phyloP scores from a whole-genome alignment of 2,888 invertebrate species.

The Drepanosiphum platanoidis region DNA sequence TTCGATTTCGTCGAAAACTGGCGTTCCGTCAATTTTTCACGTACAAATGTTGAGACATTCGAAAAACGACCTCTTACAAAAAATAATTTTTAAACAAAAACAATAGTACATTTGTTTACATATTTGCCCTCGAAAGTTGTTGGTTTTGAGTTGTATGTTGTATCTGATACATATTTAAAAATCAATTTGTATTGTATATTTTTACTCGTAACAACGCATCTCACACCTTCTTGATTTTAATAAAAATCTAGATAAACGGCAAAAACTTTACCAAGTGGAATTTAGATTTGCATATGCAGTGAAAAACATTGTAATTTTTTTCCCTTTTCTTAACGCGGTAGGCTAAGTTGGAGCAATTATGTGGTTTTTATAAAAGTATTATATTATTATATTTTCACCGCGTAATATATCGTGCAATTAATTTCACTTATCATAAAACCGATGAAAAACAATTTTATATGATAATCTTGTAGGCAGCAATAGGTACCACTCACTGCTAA shows the following conservation, averaged over 20 bases:
- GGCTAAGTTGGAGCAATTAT: not conserved
- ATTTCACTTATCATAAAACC: slow-evolving; percentile 32
- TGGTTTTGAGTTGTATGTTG: too few species aligned
- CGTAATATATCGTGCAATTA: slow-evolving; percentile 26
- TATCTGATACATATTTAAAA: too few species aligned
- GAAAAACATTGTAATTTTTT: not conserved
- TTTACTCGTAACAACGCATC: not conserved
- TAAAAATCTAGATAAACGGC: not conserved
- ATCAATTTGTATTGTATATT: too few species aligned
- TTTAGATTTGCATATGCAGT: not conserved
- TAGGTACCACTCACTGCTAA: too few species aligned
- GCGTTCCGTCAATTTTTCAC: too few species aligned
- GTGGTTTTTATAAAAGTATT: not conserved
- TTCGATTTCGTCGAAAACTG: too few species aligned
- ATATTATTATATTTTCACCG: not conserved
- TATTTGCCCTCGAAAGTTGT: too few species aligned
- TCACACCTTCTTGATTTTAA: not conserved
- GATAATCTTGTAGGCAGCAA: slow-evolving; percentile 13
- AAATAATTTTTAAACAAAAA: too few species aligned
- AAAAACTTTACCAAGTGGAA: slow-evolving; percentile 14
- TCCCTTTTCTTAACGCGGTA: slow-evolving; percentile 9
- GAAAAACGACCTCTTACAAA: too few species aligned
- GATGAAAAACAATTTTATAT: slow-evolving; percentile 34
- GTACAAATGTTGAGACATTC: too few species aligned
- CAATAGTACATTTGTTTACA: too few species aligned